A percentile compares a stretch with the other conserved stretches of the same genome.
Evolutionary conservation across 2,888 invertebrate species (phyloP).

Genomic region (Camptogramma bilineatum): DNA sequence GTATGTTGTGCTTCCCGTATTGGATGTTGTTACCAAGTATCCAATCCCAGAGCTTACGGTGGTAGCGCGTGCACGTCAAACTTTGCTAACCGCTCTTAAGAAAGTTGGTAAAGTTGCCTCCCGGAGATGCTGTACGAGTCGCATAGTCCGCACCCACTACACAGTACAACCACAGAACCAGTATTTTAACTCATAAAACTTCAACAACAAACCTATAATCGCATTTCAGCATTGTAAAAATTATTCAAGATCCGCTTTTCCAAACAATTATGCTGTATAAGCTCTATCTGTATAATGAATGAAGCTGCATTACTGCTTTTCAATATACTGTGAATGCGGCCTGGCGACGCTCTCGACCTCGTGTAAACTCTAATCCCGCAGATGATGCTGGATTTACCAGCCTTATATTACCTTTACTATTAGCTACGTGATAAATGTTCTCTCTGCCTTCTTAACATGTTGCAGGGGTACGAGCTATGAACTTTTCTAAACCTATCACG

Average conservation of each 20-base stretch:
- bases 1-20: constrained; percentile 60
- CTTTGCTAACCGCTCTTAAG: constrained; percentile 82
- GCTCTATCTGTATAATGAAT: not conserved
- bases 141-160: constrained; percentile 42
- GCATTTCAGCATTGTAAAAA: not conserved
- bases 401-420: constrained; percentile 74
- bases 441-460: constrained; percentile 32
- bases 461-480: constrained; percentile 19
- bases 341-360: constrained; percentile 68
- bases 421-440: constrained; percentile 74
- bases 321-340: constrained; percentile 52
- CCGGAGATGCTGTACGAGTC: constrained; percentile 70
- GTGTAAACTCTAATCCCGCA: constrained; percentile 81
- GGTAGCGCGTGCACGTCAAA: constrained; percentile 81
- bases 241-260: not conserved
- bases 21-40: constrained; percentile 76
- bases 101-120: constrained; percentile 81
- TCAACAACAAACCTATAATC: not conserved
- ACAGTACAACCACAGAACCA: constrained; percentile 27
- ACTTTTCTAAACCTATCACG: constrained; percentile 15
- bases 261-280: not conserved
- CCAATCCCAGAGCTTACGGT: constrained; percentile 80
- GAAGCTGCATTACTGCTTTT: constrained; percentile 16
- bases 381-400: constrained; percentile 81
- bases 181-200: constrained; percentile 11